Evolutionary conservation across 1,140 invertebrate species (phyloP).

Genomic region (Dendroctonus ponderosae): DNA sequence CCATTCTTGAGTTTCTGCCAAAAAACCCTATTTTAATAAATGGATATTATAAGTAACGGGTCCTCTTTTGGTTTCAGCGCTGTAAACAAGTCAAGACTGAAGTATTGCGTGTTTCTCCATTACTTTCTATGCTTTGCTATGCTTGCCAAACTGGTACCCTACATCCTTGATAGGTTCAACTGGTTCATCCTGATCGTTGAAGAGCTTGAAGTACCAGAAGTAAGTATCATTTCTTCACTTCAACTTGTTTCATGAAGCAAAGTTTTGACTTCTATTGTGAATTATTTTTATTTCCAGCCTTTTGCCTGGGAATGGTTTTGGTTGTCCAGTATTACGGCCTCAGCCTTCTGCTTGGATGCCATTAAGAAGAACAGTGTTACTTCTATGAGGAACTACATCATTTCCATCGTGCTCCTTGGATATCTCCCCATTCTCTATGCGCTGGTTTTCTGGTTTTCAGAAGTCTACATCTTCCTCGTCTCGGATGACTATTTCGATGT

Average conservation of each 20-base stretch:
- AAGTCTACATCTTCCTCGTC: slow-evolving; percentile 78
- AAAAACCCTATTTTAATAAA: slow-evolving; percentile 37
- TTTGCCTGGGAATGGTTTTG: slow-evolving; percentile 93
- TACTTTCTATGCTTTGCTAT: slow-evolving; percentile 86
- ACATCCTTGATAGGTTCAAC: slow-evolving; percentile 87
- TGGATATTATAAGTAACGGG: slow-evolving; percentile 30
- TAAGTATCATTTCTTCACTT: slow-evolving; percentile 50
- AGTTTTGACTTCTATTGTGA: neutral
- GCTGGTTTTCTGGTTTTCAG: slow-evolving; percentile 75
- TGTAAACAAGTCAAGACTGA: slow-evolving; percentile 86
- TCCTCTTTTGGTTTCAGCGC: slow-evolving; percentile 66
- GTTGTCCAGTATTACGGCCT: slow-evolving; percentile 81
- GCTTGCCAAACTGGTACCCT: slow-evolving; percentile 86
- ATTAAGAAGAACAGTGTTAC: slow-evolving; percentile 79
- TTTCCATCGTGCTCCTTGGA: slow-evolving; percentile 75
- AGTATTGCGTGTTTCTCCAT: slow-evolving; percentile 91
- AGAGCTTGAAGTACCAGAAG: slow-evolving; percentile 87
- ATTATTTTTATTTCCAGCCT: slow-evolving; percentile 58
- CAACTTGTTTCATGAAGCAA: neutral
- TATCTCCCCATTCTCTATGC: slow-evolving; percentile 81
- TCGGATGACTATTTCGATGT: slow-evolving; percentile 53
- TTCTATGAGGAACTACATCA: slow-evolving; percentile 78
- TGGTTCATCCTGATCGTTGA: slow-evolving; percentile 93
- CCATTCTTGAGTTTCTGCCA: slow-evolving; percentile 42
- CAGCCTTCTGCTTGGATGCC: slow-evolving; percentile 82